Conservation (phyloP, 2,113 vertebrate genomes). For the Sceloporus undulatus region DNA sequence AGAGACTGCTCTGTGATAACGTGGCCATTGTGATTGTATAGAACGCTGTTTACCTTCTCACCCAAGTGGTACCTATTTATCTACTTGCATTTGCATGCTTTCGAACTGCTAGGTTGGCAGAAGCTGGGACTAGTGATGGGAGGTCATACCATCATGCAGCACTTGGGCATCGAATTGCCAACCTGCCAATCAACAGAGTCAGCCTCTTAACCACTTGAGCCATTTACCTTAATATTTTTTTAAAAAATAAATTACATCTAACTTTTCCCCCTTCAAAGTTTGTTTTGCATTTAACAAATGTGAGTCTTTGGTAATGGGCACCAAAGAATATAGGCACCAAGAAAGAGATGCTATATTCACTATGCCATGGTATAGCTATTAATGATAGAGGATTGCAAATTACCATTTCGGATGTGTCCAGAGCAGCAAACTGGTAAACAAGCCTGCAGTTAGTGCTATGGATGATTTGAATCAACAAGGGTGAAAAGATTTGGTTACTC, state of each 20-base stretch:
- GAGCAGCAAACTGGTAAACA: constrained; percentile 98
- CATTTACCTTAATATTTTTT: constrained; percentile 14
- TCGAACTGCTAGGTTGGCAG: too few relatives aligned
- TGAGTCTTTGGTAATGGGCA: constrained; percentile 70
- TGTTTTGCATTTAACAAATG: constrained; percentile 70
- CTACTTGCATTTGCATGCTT: too few relatives aligned
- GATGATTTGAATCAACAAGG: constrained; percentile 99
- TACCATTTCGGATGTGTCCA: constrained; percentile 93
- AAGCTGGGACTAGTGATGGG: too few relatives aligned
- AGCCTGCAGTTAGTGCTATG: constrained; percentile 93
- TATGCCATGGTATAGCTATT: constrained; percentile 87
- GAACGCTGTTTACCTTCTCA: too few relatives aligned
- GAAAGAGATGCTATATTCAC: constrained; percentile 83
- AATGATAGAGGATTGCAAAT: constrained; percentile 93
- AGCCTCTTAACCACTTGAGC: too few relatives aligned
- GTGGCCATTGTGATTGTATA: too few relatives aligned
- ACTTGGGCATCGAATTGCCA: too few relatives aligned
- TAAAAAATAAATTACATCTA: constrained; percentile 44
- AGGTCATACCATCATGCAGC: too few relatives aligned
- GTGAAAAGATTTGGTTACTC: constrained; percentile 99
- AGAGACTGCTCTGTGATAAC: too few relatives aligned
- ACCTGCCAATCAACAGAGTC: too few relatives aligned
- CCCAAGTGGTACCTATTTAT: too few relatives aligned
- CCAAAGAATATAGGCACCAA: constrained; percentile 71
- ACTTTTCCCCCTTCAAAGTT: constrained; percentile 67